phyloP scores from a whole-genome alignment of 2,797 vertebrate species.

The Macrochelys suwanniensis region DNA sequence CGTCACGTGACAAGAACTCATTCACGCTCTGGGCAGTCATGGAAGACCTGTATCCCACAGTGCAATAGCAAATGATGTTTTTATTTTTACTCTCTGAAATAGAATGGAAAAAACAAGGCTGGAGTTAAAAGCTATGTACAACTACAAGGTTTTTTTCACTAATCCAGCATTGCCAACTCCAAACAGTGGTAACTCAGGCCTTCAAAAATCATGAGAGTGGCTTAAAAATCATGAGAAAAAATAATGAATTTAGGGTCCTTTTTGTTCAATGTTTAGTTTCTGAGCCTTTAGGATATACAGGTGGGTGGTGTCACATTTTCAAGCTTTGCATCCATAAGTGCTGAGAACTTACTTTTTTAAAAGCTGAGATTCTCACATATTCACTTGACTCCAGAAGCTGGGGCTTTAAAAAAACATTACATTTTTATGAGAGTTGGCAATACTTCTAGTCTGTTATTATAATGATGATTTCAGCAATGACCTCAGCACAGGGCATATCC shows the following conservation, averaged over 20 bases:
- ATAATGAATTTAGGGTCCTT: not conserved
- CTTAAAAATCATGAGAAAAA: not conserved
- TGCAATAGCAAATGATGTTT: not conserved
- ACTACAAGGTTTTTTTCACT: not conserved
- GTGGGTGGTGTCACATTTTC: not conserved
- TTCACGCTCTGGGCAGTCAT: not conserved
- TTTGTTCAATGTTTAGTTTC: not conserved
- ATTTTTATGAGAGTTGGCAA: not conserved
- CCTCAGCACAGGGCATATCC: not conserved
- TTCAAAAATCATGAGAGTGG: not conserved
- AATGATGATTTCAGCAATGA: not conserved
- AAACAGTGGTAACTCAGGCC: not conserved
- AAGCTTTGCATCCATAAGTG: not conserved
- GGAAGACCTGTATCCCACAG: conserved; percentile 37
- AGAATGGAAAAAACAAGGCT: not conserved
- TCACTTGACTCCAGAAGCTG: not conserved
- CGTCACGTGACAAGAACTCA: not conserved
- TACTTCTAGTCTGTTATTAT: not conserved
- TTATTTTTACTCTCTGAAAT: not conserved
- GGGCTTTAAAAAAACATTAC: not conserved
- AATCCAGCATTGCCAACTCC: not conserved
- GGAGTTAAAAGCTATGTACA: not conserved
- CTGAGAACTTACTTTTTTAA: not conserved
- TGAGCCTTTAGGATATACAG: not conserved
- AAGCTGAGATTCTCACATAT: not conserved